Evolutionary conservation across 1,140 invertebrate species (phyloP), one percentile per base, ranked within the genome.

Genomic region (Caenorhabditis latens): DNA sequence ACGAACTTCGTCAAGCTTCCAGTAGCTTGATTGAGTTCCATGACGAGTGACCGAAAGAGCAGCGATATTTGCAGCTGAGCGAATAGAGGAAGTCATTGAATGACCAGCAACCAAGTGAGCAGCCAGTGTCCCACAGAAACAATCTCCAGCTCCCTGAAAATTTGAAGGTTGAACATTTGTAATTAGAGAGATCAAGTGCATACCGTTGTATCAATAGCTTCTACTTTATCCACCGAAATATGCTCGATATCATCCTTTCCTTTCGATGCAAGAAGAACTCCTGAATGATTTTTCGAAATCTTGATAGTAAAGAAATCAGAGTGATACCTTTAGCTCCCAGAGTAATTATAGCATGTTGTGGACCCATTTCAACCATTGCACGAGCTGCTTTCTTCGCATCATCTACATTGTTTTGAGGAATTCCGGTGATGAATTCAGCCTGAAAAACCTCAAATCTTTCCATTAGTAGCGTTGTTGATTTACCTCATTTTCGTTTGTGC

Each of bases 201-300:
- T 50, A 86, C 85, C 40, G 96, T 97, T n/a, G 96, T 96, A 93
- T 98, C 97, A 1, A 97, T 94, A 86, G 96, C 95, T 75, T 94
- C 94, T 7, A 97, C 95, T 91, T 93, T 92, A 19, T 94, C 93
- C 65, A 95, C 94, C 9, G 94, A 88, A 71, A 96, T 84, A n/a
- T 57, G 50, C 46, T 87, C 94, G 91, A 95, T 94, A 75, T 93
- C 91, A 89, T 93, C 92, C 58, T 90, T 91, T 83, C 92, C 93
- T 16, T 94, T 89, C 19, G 94, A 90, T 87, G 94, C 94, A 92
- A 95, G 95, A 4, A 96, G 93, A 16, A 95, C 95, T 63, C 96
- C 96, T 88, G n/a, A 46, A 84, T 19, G 19, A 11, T n/a, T 43
- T 11, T 11, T 8, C 11, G 50, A 53, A 53, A 53, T 53, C 11